Base-by-base conservation (phyloP, 1,140 invertebrate genomes). In the Aphelinus certus region DNA sequence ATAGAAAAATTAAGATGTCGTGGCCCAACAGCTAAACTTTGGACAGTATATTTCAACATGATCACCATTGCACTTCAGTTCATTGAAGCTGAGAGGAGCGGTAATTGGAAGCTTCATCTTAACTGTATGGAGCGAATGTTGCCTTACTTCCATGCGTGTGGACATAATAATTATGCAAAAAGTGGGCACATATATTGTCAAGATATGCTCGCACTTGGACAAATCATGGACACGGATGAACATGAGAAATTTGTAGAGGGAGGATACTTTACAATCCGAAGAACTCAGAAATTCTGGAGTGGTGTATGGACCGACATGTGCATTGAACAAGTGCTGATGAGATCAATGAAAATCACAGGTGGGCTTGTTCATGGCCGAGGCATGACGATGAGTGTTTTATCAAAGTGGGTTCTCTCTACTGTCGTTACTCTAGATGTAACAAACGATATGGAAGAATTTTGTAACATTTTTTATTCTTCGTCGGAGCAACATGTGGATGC, bases 1-100 rank as follows among this genome's bases (percentile, higher is more conserved):
- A 6, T 64, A 7, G 69, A 70, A 5, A 2, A 3, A n/a, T 48
- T 76, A 47, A 80, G 83, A 80, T 78, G 75, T 75, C 72, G 65
- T 73, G 83, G 82, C 78, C 78, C 77, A 7, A 88, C 86, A 56
- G 81, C 85, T 76, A 72, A 84, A 63, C 78, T 88, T 47, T 88
- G 85, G 87, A 69, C 84, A 43, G 85, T 88, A 81, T 88, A 88
- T 75, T 85, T 88, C 71, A 63, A 85, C 70, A 84, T 86, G 83
- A 74, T 86, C 48, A 73, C 80, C 66, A 76, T 88, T 75, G 71
- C 84, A 9, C 74, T 78, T 66, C 73, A 83, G 65, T 89, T 88
- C 65, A 80, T 89, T 79, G 76, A 78, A 70, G 83, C 85, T 70
- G 84, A 87, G 83, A 79, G 81, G 73, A 79, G 78, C 7, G 84